Evolutionary conservation across 2,888 invertebrate genomes (phyloP).

Genomic region (Ramazzottius varieornatus): DNA sequence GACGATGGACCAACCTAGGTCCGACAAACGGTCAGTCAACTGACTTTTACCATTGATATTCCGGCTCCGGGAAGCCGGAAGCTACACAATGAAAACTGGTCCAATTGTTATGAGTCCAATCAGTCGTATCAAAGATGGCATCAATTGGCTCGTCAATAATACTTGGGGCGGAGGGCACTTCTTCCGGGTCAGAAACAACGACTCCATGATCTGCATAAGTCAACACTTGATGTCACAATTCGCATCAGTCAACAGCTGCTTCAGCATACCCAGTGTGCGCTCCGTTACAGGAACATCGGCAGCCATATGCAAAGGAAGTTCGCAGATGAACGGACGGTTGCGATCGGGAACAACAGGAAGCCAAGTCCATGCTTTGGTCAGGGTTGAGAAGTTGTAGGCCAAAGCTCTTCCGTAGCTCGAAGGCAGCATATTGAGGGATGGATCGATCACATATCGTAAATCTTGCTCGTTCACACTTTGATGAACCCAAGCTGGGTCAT

Average conservation of each 20-base stretch:
- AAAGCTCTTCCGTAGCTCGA: neutral
- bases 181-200: slow-evolving; percentile 47
- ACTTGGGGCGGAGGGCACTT: slow-evolving; percentile 60
- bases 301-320: slow-evolving; percentile 33
- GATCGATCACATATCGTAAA: neutral
- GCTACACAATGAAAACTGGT: neutral
- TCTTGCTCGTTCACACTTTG: neutral
- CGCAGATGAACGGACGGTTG: slow-evolving; percentile 48
- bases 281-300: neutral
- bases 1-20: no score
- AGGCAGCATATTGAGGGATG: neutral
- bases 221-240: neutral
- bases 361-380: slow-evolving; percentile 1
- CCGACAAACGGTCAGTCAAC: no score
- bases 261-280: neutral
- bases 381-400: neutral
- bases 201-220: slow-evolving; percentile 41
- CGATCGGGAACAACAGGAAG: neutral
- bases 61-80: neutral
- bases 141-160: slow-evolving; percentile 59
- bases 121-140: slow-evolving; percentile 48
- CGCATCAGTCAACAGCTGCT: neutral
- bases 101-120: slow-evolving; percentile 3
- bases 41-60: neutral
- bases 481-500: neutral